A percentile compares a stretch with the other conserved stretches of the same genome.
phyloP scores from a whole-genome alignment of 2,888 invertebrate genomes.

The Rhimphoctona megacephalus region DNA sequence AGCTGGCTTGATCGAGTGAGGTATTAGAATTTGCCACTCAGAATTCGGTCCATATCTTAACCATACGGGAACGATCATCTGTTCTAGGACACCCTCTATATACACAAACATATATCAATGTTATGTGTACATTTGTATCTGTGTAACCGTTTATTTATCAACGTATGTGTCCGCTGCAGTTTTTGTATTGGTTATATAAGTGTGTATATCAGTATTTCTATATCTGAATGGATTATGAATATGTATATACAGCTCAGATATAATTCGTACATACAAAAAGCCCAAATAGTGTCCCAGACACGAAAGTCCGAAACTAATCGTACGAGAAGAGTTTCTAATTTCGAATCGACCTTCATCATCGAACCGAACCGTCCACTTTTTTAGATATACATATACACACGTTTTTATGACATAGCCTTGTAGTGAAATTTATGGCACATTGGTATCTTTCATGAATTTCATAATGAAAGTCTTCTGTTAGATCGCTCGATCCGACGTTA shows the following conservation, averaged over 20 bases:
- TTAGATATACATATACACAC: neutral
- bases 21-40: too few species aligned
- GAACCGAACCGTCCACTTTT: conserved; percentile 61
- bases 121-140: neutral
- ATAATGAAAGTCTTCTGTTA: neutral
- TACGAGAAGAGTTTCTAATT: conserved; percentile 76
- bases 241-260: neutral
- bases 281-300: conserved; percentile 6
- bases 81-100: neutral
- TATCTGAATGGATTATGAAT: conserved; percentile 3
- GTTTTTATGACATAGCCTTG: neutral
- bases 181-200: conserved; percentile 1
- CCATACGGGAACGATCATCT: neutral
- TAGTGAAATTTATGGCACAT: conserved; percentile 17
- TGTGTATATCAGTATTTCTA: neutral
- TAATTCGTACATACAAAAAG: neutral
- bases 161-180: neutral
- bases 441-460: neutral
- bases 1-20: too few species aligned
- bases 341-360: conserved; percentile 74
- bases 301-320: conserved; percentile 78
- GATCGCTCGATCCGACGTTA: neutral
- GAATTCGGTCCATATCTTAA: neutral
- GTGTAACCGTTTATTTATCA: neutral
- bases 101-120: neutral